Conservation (phyloP, 1,140 invertebrate genomes). For the Drosophila subobscura region DNA sequence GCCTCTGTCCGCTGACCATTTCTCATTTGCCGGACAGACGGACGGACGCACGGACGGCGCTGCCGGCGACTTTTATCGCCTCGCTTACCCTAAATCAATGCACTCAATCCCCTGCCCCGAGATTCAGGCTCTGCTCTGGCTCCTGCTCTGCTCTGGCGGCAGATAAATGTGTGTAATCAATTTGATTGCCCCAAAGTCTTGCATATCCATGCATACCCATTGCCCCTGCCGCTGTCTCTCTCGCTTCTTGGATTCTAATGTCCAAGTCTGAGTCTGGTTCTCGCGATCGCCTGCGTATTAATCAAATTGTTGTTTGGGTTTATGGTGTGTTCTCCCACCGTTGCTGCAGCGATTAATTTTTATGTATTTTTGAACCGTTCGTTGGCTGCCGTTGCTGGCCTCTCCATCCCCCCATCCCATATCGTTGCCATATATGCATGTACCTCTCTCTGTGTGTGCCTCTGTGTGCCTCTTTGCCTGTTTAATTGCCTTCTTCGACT, state of each 20-base stretch:
- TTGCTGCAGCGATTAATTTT: conserved; percentile 64
- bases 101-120: conserved; percentile 44
- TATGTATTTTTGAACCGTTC: conserved; percentile 60
- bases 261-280: conserved; percentile 26
- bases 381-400: conserved; percentile 37
- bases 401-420: neutral
- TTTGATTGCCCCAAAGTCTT: conserved; percentile 63
- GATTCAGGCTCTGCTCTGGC: conserved; percentile 1
- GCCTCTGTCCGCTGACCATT: conserved; percentile 36
- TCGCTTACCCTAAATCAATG: conserved; percentile 69
- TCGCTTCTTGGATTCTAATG: conserved; percentile 27
- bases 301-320: conserved; percentile 72
- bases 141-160: conserved; percentile 2
- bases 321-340: conserved; percentile 14
- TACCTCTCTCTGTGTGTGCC: conserved; percentile 20
- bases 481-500: conserved; percentile 62
- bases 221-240: no score
- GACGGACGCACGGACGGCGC: neutral
- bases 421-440: no score
- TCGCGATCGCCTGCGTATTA: conserved; percentile 62
- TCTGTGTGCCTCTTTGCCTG: conserved; percentile 44
- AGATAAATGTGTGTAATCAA: conserved; percentile 81
- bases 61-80: conserved; percentile 71
- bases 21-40: conserved; percentile 31
- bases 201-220: no score